A percentile compares a stretch with the other conserved stretches of the same genome.
These are phyloP conservation scores for Takifugu ocellatus DNA, from an alignment of 2,797 vertebrate genomes.

Conservation along the genomic window DNA sequence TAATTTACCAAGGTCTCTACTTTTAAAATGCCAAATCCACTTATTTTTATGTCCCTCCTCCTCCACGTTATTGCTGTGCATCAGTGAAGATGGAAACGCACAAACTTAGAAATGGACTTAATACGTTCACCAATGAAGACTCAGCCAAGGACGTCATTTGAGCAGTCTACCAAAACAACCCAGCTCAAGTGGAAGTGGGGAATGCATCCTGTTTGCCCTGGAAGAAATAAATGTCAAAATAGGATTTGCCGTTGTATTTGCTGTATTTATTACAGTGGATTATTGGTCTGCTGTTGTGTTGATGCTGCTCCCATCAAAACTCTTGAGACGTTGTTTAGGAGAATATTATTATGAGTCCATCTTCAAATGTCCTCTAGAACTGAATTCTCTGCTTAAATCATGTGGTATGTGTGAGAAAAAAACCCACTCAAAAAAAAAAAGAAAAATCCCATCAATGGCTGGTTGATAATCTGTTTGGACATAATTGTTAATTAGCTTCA, in stretches of 20 bases:
- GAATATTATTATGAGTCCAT: slow-evolving; percentile 36
- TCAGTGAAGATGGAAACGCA: neutral
- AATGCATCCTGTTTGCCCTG: slow-evolving; percentile 30
- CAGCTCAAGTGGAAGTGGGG: slow-evolving; percentile 14
- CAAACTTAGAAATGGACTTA: slow-evolving; percentile 2
- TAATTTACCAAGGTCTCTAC: neutral
- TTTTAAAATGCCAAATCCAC: slow-evolving; percentile 11
- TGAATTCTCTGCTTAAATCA: neutral
- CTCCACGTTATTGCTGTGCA: neutral
- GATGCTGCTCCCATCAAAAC: slow-evolving; percentile 37
- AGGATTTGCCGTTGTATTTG: slow-evolving; percentile 44
- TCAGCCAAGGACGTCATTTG: slow-evolving; percentile 4
- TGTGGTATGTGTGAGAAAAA: neutral
- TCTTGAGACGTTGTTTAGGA: slow-evolving; percentile 44
- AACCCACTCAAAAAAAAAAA: too few species aligned
- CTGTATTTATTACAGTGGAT: slow-evolving; percentile 36
- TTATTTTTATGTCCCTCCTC: neutral
- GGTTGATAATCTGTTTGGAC: too few species aligned
- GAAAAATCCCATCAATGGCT: too few species aligned
- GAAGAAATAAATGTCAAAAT: slow-evolving; percentile 28
- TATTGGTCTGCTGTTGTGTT: slow-evolving; percentile 32
- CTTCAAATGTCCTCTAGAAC: neutral
- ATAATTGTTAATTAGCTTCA: too few species aligned
- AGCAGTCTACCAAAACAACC: neutral
- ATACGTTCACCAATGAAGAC: neutral